Evolutionary conservation across 2,113 vertebrate genomes (phyloP).

Genomic region (Zootoca vivipara): DNA sequence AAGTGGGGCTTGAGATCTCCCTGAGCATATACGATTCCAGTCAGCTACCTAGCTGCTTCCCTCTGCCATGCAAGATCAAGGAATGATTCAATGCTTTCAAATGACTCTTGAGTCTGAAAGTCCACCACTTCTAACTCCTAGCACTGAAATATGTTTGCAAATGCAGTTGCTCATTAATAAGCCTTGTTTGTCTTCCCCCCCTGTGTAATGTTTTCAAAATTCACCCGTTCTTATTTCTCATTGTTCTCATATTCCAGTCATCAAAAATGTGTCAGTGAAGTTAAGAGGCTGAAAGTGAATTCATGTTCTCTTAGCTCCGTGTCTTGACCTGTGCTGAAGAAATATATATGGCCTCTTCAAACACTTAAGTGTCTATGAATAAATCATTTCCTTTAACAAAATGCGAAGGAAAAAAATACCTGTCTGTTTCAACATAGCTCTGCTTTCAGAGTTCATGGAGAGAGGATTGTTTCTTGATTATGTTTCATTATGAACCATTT

Average conservation of each 20-base stretch:
- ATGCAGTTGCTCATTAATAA: slow-evolving; percentile 27
- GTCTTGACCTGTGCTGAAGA: slow-evolving; percentile 19
- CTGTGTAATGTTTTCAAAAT: background rate
- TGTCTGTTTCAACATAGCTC: background rate
- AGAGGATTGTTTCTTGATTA: background rate
- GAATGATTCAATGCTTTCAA: slow-evolving; percentile 48
- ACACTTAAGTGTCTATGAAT: background rate
- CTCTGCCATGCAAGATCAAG: background rate
- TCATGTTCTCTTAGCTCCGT: background rate
- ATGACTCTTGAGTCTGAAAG: slow-evolving; percentile 22
- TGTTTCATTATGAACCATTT: background rate
- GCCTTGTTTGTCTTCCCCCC: background rate
- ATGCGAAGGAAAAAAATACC: background rate
- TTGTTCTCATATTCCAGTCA: slow-evolving; percentile 18
- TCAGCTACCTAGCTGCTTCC: slow-evolving; percentile 18
- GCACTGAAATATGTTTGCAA: slow-evolving; percentile 14
- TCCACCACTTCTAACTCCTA: slow-evolving; percentile 21
- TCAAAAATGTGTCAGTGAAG: slow-evolving; percentile 7
- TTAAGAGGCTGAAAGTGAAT: background rate
- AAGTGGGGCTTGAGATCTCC: background rate
- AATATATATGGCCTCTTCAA: background rate
- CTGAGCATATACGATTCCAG: slow-evolving; percentile 39
- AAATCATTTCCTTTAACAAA: slow-evolving; percentile 38
- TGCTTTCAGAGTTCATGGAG: slow-evolving; percentile 22
- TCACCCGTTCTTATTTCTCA: slow-evolving; percentile 13